Conservation (phyloP, 2,888 invertebrate genomes). For the Rotaria socialis region DNA sequence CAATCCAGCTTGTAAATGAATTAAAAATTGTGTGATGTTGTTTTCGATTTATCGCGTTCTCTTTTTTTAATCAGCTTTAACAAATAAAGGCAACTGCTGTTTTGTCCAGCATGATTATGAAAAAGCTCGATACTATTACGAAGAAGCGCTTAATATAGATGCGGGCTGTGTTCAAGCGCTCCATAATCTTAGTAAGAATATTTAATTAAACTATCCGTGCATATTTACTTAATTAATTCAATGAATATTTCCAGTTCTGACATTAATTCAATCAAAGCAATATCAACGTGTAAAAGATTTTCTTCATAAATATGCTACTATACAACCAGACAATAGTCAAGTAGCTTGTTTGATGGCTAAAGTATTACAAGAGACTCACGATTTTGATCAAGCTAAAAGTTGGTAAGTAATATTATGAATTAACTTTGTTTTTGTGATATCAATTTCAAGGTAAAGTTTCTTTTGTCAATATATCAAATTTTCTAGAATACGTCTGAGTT, state of each 20-base stretch:
- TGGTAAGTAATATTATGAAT: conserved; percentile 51
- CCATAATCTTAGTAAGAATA: conserved; percentile 69
- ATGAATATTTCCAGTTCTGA: conserved; percentile 51
- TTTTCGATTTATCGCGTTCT: neutral
- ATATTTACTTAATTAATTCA: neutral
- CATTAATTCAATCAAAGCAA: conserved; percentile 35
- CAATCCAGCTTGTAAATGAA: conserved; percentile 66
- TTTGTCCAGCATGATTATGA: conserved; percentile 69
- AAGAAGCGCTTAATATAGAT: conserved; percentile 74
- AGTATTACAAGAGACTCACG: conserved; percentile 69
- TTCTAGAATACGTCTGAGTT: neutral
- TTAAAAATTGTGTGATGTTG: neutral
- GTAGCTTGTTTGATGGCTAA: conserved; percentile 74
- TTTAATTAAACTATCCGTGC: too few relatives aligned
- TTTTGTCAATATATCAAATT: too few relatives aligned
- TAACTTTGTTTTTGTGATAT: too few relatives aligned
- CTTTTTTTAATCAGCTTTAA: conserved; percentile 35
- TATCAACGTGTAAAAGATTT: conserved; percentile 42
- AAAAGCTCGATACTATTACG: conserved; percentile 70
- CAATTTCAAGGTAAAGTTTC: too few relatives aligned
- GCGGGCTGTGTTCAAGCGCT: conserved; percentile 77
- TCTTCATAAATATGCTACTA: conserved; percentile 67
- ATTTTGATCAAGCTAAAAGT: conserved; percentile 63
- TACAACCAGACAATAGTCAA: conserved; percentile 70
- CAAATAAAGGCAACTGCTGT: conserved; percentile 76